phyloP scores from a whole-genome alignment of 2,797 vertebrate genomes.

The Protonibea diacanthus region DNA sequence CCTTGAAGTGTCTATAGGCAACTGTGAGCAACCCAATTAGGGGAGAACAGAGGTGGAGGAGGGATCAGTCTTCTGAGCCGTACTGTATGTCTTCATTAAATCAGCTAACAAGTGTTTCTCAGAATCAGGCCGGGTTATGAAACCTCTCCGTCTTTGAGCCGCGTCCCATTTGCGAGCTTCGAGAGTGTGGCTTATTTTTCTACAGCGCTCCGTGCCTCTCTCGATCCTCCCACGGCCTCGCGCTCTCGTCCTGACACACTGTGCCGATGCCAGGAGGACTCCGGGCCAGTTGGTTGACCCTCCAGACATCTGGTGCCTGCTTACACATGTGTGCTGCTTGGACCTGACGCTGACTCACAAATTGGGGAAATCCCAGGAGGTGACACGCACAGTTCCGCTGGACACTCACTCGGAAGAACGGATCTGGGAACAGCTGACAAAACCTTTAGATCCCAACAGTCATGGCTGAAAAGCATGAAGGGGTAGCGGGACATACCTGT shows the following conservation, averaged over 20 bases:
- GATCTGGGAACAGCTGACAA: slow-evolving; percentile 56
- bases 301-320: slow-evolving; percentile 64
- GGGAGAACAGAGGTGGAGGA: slow-evolving; percentile 42
- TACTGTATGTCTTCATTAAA: slow-evolving; percentile 57
- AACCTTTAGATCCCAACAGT: slow-evolving; percentile 33
- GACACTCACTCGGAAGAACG: slow-evolving; percentile 10
- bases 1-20: slow-evolving; percentile 12
- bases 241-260: slow-evolving; percentile 24
- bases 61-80: slow-evolving; percentile 35
- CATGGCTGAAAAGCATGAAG: not conserved
- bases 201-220: not conserved
- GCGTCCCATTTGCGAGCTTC: slow-evolving; percentile 44
- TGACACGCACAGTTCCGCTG: not conserved
- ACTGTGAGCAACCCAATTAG: slow-evolving; percentile 62
- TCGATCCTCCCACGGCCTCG: slow-evolving; percentile 33
- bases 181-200: slow-evolving; percentile 55
- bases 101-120: slow-evolving; percentile 41
- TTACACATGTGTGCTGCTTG: slow-evolving; percentile 44
- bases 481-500: not conserved
- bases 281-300: slow-evolving; percentile 37
- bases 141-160: slow-evolving; percentile 39
- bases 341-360: slow-evolving; percentile 49
- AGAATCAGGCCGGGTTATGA: slow-evolving; percentile 47
- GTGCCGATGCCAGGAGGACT: slow-evolving; percentile 52
- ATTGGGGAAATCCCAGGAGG: slow-evolving; percentile 55